phyloP scores from a whole-genome alignment of 37 sponge, comb jelly and placozoan genomes.

The Crambe crambe region DNA sequence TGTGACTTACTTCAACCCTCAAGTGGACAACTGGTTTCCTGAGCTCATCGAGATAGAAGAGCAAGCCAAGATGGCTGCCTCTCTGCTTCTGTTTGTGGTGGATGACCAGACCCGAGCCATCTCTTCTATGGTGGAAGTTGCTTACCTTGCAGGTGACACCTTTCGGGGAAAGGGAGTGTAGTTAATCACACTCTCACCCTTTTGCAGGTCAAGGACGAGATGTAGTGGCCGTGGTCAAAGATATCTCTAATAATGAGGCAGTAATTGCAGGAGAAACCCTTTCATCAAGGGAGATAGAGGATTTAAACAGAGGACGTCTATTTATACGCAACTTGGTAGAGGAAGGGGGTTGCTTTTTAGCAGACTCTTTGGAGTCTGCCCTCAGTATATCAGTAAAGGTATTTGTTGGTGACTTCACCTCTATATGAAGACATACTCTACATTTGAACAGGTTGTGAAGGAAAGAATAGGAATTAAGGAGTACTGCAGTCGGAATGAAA shows the following conservation, averaged over 20 bases:
- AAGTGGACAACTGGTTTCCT: constrained; percentile 92
- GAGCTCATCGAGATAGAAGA: constrained; percentile 89
- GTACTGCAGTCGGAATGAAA: neutral
- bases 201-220: constrained; percentile 33
- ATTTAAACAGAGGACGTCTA: constrained; percentile 77
- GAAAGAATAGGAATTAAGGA: neutral
- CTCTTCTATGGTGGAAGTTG: constrained; percentile 85
- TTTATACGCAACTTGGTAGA: constrained; percentile 64
- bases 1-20: constrained; percentile 90
- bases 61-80: constrained; percentile 78
- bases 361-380: neutral
- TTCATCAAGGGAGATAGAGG: constrained; percentile 58
- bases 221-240: constrained; percentile 49
- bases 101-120: constrained; percentile 87
- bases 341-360: constrained; percentile 10
- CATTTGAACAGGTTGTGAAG: constrained; percentile 4
- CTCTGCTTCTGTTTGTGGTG: constrained; percentile 77
- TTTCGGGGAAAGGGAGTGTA: too few relatives aligned
- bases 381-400: constrained; percentile 12
- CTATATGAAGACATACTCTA: neutral
- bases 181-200: neutral
- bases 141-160: constrained; percentile 60
- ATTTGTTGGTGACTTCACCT: too few relatives aligned
- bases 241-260: constrained; percentile 7
- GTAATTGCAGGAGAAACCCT: constrained; percentile 44